Conservation (phyloP, 2,797 vertebrate genomes). For the Scomberomorus guttatus region DNA sequence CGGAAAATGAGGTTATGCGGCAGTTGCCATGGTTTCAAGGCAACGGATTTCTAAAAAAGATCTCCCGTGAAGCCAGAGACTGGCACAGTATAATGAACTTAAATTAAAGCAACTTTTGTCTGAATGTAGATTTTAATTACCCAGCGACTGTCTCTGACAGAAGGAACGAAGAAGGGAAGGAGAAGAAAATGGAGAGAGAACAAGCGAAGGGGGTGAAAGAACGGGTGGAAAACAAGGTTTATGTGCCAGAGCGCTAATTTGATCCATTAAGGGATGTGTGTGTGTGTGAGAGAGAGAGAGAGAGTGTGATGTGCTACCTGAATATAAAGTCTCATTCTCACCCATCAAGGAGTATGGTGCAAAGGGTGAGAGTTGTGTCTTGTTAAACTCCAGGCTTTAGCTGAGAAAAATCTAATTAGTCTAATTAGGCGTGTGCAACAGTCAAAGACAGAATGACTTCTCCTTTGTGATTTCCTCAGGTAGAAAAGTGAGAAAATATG, state of each 20-base stretch:
- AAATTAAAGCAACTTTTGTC: conserved; percentile 82
- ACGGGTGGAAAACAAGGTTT: conserved; percentile 72
- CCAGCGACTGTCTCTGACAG: conserved; percentile 55
- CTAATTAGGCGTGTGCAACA: conserved; percentile 75
- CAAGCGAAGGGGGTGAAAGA: conserved; percentile 45
- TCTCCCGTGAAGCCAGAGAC: conserved; percentile 61
- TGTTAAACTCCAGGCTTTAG: conserved; percentile 65
- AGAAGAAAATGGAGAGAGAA: conserved; percentile 46
- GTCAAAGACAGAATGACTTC: conserved; percentile 49
- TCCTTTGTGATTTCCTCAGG: conserved; percentile 32
- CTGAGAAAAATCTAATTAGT: conserved; percentile 75
- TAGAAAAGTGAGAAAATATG: conserved; percentile 58
- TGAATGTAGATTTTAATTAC: conserved; percentile 79
- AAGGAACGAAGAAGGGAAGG: conserved; percentile 39
- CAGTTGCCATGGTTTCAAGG: conserved; percentile 82
- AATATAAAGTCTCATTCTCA: conserved; percentile 76
- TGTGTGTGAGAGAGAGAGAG: conserved; percentile 13
- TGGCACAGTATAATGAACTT: conserved; percentile 79
- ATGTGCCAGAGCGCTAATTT: conserved; percentile 84
- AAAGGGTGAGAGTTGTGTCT: conserved; percentile 66
- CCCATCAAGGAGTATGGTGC: conserved; percentile 58
- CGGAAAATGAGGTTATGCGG: conserved; percentile 72
- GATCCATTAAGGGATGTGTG: conserved; percentile 80
- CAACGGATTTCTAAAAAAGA: conserved; percentile 65
- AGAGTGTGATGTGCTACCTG: conserved; percentile 70